Percentiles rank a stretch among this genome's conserved stretches.
Conservation (phyloP, 2,888 invertebrate species). For the Conchocele bisecta region DNA sequence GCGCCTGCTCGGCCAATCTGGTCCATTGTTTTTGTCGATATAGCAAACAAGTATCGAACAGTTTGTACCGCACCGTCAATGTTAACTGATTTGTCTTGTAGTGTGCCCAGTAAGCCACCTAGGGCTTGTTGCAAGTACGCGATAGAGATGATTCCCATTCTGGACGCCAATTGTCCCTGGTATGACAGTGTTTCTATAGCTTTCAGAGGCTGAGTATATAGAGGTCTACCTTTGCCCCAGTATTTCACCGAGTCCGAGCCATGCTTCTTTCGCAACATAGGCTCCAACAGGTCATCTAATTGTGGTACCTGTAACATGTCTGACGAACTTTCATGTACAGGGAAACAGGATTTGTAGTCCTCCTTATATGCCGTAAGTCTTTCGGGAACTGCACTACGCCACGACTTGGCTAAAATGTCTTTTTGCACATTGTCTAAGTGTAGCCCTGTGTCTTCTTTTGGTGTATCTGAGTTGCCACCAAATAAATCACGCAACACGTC, state of each 20-base stretch:
- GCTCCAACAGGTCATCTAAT: no score
- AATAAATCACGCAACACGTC: no score
- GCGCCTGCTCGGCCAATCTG: conserved; percentile 42
- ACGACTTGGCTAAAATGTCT: no score
- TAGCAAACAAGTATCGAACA: conserved; percentile 39
- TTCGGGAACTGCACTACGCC: no score
- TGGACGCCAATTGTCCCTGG: conserved; percentile 23
- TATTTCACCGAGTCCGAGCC: neutral
- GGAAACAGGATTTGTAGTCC: no score
- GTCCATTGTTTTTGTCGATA: conserved; percentile 43
- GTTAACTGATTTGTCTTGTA: conserved; percentile 22
- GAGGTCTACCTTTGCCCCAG: conserved; percentile 13
- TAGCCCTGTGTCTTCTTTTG: no score
- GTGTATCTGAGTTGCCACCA: no score
- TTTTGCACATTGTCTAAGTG: no score
- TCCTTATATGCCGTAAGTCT: no score
- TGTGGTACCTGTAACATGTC: no score
- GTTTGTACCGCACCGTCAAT: conserved; percentile 21
- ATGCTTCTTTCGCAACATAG: no score
- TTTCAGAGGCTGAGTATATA: conserved; percentile 14
- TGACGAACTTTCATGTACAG: no score
- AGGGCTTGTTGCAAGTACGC: conserved; percentile 34
- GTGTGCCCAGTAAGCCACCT: conserved; percentile 19
- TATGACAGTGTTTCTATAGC: conserved; percentile 9
- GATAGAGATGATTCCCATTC: conserved; percentile 9